Evolutionary conservation across 1,140 invertebrate species (phyloP).

Genomic region (Anastatus disparis): DNA sequence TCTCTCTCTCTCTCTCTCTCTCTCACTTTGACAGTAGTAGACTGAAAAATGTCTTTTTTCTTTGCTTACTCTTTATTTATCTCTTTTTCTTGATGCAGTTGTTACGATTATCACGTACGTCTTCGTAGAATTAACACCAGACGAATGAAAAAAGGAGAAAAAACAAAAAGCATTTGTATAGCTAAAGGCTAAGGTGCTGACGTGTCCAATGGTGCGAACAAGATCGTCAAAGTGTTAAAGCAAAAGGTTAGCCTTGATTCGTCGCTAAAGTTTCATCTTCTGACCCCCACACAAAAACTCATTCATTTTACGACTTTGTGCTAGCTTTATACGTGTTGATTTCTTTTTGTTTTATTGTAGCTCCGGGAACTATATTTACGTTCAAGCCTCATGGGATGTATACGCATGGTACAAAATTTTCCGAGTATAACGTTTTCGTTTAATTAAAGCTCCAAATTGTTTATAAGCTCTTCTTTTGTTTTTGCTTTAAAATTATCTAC

Average conservation of each 20-base stretch:
- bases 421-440: no score
- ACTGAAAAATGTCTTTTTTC: no score
- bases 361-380: constrained; percentile 27
- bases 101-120: background rate
- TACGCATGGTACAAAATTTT: no score
- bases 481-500: no score
- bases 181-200: constrained; percentile 41
- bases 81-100: no score
- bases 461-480: no score
- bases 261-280: constrained; percentile 13
- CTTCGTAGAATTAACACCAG: background rate
- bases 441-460: no score
- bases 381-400: no score
- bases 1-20: no score
- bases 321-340: background rate
- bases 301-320: constrained; percentile 1
- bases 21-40: no score
- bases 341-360: constrained; percentile 44
- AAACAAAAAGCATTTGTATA: background rate
- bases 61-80: no score
- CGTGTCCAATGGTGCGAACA: constrained; percentile 55
- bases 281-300: constrained; percentile 38
- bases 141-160: background rate
- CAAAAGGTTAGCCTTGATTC: constrained; percentile 7
- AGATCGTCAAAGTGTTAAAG: constrained; percentile 53